phyloP scores from a whole-genome alignment of 2,888 invertebrate genomes.

The Cheilosia impressa region DNA sequence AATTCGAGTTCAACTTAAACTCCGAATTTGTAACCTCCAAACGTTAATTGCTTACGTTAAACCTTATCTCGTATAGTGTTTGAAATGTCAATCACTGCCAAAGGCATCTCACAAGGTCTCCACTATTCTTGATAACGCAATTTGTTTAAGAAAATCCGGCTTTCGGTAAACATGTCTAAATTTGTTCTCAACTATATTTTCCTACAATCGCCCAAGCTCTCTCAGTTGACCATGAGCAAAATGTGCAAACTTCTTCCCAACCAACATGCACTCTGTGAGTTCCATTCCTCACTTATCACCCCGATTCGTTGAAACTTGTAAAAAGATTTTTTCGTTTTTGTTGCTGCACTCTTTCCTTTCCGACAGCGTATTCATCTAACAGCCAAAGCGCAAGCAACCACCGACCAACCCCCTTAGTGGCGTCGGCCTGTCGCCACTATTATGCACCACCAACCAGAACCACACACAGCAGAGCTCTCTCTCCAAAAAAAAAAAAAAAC shows the following conservation, averaged over 20 bases:
- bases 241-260: slow-evolving; percentile 24
- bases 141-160: slow-evolving; percentile 27
- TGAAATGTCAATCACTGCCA: slow-evolving; percentile 9
- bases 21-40: background rate
- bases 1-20: no score
- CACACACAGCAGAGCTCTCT: slow-evolving; percentile 53
- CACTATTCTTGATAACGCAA: slow-evolving; percentile 37
- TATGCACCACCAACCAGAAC: slow-evolving; percentile 50
- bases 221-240: slow-evolving; percentile 37
- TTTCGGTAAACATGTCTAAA: slow-evolving; percentile 42
- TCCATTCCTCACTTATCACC: slow-evolving; percentile 55
- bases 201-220: slow-evolving; percentile 48
- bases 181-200: slow-evolving; percentile 43
- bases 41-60: background rate
- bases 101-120: slow-evolving; percentile 26
- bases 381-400: slow-evolving; percentile 45
- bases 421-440: slow-evolving; percentile 67
- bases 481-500: slow-evolving; percentile 48
- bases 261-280: slow-evolving; percentile 40
- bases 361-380: slow-evolving; percentile 66
- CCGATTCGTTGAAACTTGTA: slow-evolving; percentile 44
- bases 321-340: slow-evolving; percentile 34
- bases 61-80: background rate
- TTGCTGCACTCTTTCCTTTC: slow-evolving; percentile 20
- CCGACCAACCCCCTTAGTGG: slow-evolving; percentile 68